These are phyloP conservation scores for Apodemia mormo DNA, from an alignment of 2,888 invertebrate genomes.

Conservation along the genomic window DNA sequence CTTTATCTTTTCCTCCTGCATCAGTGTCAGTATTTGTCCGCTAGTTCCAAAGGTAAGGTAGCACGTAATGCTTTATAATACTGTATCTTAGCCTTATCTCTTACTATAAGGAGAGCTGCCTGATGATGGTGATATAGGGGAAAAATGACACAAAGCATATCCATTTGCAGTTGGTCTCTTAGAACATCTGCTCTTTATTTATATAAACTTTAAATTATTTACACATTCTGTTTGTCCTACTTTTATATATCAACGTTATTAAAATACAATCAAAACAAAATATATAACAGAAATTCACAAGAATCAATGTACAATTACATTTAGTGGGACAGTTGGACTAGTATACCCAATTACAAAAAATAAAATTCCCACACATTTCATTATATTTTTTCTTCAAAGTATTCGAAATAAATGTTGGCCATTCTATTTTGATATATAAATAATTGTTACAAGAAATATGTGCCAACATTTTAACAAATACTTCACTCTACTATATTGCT, in stretches of 20 bases:
- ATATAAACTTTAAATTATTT: constrained; percentile 82
- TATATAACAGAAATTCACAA: constrained; percentile 75
- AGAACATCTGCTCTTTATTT: constrained; percentile 78
- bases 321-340: constrained; percentile 73
- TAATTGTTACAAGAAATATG: constrained; percentile 55
- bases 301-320: constrained; percentile 66
- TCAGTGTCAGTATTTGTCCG: no score
- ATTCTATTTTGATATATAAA: constrained; percentile 51
- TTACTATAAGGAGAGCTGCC: no score
- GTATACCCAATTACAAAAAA: constrained; percentile 77
- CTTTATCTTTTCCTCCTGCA: no score
- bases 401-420: constrained; percentile 70
- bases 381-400: constrained; percentile 44
- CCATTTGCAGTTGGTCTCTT: constrained; percentile 62
- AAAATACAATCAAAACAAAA: constrained; percentile 80
- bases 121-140: no score
- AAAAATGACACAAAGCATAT: background rate
- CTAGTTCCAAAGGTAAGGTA: no score
- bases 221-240: constrained; percentile 77
- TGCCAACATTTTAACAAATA: constrained; percentile 71
- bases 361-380: constrained; percentile 60
- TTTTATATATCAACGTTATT: constrained; percentile 79
- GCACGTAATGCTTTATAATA: no score
- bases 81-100: no score
- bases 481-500: constrained; percentile 79